Conservation (phyloP, 2,888 invertebrate genomes). For the Hipparchia sbordonii region DNA sequence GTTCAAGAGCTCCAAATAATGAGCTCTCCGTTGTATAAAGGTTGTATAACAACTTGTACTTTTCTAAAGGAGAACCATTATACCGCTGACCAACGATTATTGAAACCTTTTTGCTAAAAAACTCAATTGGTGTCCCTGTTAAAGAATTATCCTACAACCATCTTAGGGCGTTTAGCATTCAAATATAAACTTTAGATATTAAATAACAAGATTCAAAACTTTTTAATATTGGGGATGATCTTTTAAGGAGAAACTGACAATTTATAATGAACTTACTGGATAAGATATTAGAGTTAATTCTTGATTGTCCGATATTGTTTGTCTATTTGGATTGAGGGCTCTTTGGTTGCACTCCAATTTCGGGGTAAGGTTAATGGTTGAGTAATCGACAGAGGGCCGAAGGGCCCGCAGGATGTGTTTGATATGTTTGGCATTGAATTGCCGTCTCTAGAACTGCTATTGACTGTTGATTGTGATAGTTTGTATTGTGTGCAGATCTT, state of each 20-base stretch:
- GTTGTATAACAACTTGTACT: slow-evolving; percentile 45
- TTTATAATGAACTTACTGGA: slow-evolving; percentile 42
- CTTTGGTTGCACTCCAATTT: slow-evolving; percentile 52
- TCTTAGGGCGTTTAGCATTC: slow-evolving; percentile 47
- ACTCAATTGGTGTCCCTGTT: slow-evolving; percentile 56
- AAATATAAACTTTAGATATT: slow-evolving; percentile 43
- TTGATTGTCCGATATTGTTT: slow-evolving; percentile 34
- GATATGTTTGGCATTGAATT: slow-evolving; percentile 55
- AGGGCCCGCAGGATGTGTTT: slow-evolving; percentile 61
- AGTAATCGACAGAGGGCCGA: slow-evolving; percentile 67
- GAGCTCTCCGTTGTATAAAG: slow-evolving; percentile 44
- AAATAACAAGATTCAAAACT: slow-evolving; percentile 42
- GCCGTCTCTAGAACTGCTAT: slow-evolving; percentile 28
- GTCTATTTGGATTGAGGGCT: slow-evolving; percentile 50
- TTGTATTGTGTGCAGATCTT: background rate
- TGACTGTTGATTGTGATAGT: slow-evolving; percentile 19
- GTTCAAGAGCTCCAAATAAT: slow-evolving; percentile 44
- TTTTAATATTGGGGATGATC: slow-evolving; percentile 35
- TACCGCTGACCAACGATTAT: slow-evolving; percentile 58
- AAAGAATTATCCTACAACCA: slow-evolving; percentile 47
- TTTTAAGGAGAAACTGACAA: slow-evolving; percentile 31
- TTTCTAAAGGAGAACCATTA: slow-evolving; percentile 44
- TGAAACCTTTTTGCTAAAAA: slow-evolving; percentile 57
- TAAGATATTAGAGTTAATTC: slow-evolving; percentile 43
- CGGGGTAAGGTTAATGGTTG: slow-evolving; percentile 69